Conservation (phyloP, 2,888 invertebrate species). For the Nomada lathburiana region DNA sequence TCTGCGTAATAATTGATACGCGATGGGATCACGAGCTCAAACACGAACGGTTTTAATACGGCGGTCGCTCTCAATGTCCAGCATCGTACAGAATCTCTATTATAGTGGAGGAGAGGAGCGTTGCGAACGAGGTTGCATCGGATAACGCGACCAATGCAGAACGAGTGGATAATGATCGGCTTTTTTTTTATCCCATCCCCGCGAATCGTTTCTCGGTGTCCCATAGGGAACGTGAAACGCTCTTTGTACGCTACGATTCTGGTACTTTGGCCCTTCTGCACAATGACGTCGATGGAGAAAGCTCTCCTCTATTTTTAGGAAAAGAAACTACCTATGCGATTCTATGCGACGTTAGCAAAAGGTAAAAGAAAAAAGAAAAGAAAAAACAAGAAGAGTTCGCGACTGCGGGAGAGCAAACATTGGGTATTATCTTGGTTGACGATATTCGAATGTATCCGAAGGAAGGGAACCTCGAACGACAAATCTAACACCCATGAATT, state of each 20-base stretch:
- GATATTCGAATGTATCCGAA: background rate
- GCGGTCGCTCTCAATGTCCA: conserved; percentile 60
- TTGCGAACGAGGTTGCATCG: conserved; percentile 71
- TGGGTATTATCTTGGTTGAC: conserved; percentile 18
- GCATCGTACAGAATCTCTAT: conserved; percentile 68
- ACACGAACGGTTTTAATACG: conserved; percentile 69
- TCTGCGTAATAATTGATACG: conserved; percentile 71
- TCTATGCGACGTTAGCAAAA: conserved; percentile 16
- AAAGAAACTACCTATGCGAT: conserved; percentile 33
- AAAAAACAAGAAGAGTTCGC: background rate
- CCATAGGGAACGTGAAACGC: conserved; percentile 70
- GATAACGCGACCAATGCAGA: conserved; percentile 69
- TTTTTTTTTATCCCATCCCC: conserved; percentile 63
- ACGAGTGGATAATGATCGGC: conserved; percentile 72
- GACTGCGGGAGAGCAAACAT: background rate
- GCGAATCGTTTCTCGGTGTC: conserved; percentile 64
- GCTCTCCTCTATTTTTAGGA: conserved; percentile 14
- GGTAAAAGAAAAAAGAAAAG: background rate
- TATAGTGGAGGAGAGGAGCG: conserved; percentile 59
- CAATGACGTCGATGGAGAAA: conserved; percentile 60
- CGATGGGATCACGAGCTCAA: conserved; percentile 66
- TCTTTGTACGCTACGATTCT: conserved; percentile 68
- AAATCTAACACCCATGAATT: background rate
- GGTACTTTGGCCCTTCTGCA: conserved; percentile 62
- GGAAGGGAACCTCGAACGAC: background rate